Percentiles rank a stretch among this genome's conserved stretches.
These are phyloP conservation scores for Ormia ochracea DNA, from an alignment of 2,888 invertebrate genomes.

Conservation along the genomic window DNA sequence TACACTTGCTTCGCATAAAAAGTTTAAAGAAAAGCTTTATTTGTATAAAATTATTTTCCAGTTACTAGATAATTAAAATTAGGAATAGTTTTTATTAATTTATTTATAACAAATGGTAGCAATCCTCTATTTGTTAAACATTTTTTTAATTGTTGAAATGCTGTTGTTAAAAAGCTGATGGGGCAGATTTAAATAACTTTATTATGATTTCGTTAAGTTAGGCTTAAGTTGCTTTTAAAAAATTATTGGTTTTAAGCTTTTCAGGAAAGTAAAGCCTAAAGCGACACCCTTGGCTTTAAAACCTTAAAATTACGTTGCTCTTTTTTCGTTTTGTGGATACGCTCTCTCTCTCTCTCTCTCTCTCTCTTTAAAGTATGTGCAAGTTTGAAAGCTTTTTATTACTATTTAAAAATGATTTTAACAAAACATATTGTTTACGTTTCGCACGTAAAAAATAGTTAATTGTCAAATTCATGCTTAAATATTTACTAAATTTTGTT, in stretches of 20 bases:
- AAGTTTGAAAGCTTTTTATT: constrained; percentile 13
- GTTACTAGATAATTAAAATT: constrained; percentile 15
- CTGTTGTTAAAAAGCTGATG: constrained; percentile 44
- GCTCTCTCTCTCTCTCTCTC: background rate
- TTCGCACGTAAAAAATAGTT: constrained; percentile 55
- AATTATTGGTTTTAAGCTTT: constrained; percentile 19
- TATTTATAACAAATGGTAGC: constrained; percentile 12
- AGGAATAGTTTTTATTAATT: background rate
- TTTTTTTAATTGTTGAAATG: constrained; percentile 46
- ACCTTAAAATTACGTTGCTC: constrained; percentile 32
- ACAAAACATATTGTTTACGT: constrained; percentile 66
- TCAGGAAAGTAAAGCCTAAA: constrained; percentile 29
- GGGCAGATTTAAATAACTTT: constrained; percentile 14
- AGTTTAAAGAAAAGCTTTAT: constrained; percentile 23
- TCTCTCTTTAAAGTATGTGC: too few relatives aligned
- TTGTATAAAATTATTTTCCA: background rate
- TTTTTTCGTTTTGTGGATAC: background rate
- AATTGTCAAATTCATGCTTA: constrained; percentile 56
- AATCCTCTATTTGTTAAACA: constrained; percentile 10
- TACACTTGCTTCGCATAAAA: constrained; percentile 16
- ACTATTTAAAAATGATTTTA: constrained; percentile 61
- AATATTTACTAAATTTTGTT: constrained; percentile 24
- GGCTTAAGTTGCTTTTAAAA: constrained; percentile 15
- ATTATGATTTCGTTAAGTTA: constrained; percentile 11
- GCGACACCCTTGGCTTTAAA: constrained; percentile 49